Base-by-base conservation (phyloP, 2,797 vertebrate species). In the Pangasius larnaudii region DNA sequence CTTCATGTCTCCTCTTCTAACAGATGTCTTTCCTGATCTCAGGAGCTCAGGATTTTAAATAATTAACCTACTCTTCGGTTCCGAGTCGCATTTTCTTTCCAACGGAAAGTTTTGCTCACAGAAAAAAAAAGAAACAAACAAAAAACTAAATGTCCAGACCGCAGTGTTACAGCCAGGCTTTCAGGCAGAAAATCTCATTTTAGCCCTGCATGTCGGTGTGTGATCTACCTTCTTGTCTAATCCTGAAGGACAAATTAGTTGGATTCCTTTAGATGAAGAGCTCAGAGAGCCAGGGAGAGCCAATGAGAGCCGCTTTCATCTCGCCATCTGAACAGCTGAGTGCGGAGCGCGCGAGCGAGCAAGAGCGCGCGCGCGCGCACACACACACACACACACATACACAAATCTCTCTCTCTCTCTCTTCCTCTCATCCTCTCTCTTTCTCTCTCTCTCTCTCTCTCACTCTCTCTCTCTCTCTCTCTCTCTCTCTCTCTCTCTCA, bases 241-340 rank as follows among this genome's bases (percentile, higher is more conserved):
- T 78, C 39, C 79, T 89, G 59, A 51, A 85, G 42, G 84, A 86
- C 33, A 81, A 82, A 85, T 84, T n/a, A 85, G 86, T 84, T 83
- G 86, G 36, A 88, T 80, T 88, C 85, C 39, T 82, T 84, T 88
- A 88, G 72, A 86, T 75, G 85, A 27, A 58, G 67, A 86, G 87
- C 69, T 72, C 58, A 39, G 75, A 71, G 85, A 71, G 11, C 14
- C 22, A 79, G 1, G 18, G 75, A 79, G 77, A 79, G 77, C 16
- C 27, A 75, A 6, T n/a, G 74, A 78, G 75, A 78, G 75, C 46
- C n/a, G 67, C 42, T 74, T 75, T 80, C 63, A 80, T 81, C 85
- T 58, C 61, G 18, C 75, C 75, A 39, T 71, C 61, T 71, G 59
- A 67, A 75, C 65, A 56, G 83, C 42, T 53, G 83, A 71, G 83